Evolutionary conservation across 2,888 invertebrate species (phyloP), one percentile per base, ranked within the genome.

Genomic region (Malthinus seriepunctatus): DNA sequence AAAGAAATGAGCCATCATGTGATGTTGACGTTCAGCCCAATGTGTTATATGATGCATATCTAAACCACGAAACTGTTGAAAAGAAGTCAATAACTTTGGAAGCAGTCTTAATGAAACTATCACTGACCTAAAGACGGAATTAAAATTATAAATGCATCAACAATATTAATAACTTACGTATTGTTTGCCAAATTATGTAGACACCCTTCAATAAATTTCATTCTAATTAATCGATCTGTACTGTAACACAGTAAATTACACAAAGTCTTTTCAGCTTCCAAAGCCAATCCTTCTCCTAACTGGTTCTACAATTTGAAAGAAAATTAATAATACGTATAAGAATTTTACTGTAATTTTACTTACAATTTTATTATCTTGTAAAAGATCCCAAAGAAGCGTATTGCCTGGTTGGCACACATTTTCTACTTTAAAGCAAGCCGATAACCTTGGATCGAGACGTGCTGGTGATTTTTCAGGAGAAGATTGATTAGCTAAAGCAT

Each of bases 161-260:
- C 34, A n/a, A 34, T 10, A 33, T 11, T 33, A 23, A 48, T 53
- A 46, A 56, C 76, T 73, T 78, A 88, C 85, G 87, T 87, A 78
- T 95, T 93, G 67, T 88, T 88, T 9, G 93, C 89, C 62, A 96
- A 82, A 79, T 96, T 96, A 69, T 93, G 90, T 44, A 96, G 82
- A 71, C 95, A 95, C 7, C 95, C 96, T 78, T 96, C 95, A 65
- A 97, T 95, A 73, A 97, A 97, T 79, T 95, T 95, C 80, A 94
- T 93, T 54, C 94, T 84, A 64, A 96, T 92, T 62, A 91, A 85
- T 66, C 92, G 89, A 76, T 96, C 95, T 1, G 93, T 92, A 71
- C 91, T 94, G 73, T 92, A 95, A 74, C 95, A 95, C 0, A 97
- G 82, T 15, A 96, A 80, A 67, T 93, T 93, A 69, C 93, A 93